phyloP scores from a whole-genome alignment of 2,113 vertebrate genomes.

The Paramormyrops kingsleyae region DNA sequence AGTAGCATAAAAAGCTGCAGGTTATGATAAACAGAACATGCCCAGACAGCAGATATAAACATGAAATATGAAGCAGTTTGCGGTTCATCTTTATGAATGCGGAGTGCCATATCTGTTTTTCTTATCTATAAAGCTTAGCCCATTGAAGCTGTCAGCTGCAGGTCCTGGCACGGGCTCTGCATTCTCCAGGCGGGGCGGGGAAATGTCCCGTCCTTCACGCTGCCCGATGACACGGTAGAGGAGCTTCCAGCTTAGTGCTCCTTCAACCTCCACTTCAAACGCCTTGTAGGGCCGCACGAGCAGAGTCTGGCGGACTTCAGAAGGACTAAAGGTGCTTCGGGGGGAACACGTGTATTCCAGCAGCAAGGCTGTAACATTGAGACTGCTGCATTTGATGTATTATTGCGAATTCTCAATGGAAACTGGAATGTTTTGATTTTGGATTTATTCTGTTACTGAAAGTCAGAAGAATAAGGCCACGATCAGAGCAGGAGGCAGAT shows the following conservation, averaged over 20 bases:
- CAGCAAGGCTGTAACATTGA: not conserved
- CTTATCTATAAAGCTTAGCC: not conserved
- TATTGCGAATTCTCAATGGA: not conserved
- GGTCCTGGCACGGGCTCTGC: not conserved
- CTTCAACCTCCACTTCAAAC: not conserved
- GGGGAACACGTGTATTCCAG: not conserved
- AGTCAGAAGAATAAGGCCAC: not conserved
- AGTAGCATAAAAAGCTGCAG: not conserved
- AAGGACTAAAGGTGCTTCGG: not conserved
- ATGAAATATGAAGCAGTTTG: constrained; percentile 6
- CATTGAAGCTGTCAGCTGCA: not conserved
- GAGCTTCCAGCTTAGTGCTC: not conserved
- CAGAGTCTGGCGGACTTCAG: not conserved
- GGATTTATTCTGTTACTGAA: not conserved
- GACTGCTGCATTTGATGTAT: not conserved
- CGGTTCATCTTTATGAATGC: not conserved
- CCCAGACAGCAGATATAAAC: not conserved
- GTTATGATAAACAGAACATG: constrained; percentile 6
- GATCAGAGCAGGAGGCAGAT: not conserved
- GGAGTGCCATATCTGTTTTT: not conserved
- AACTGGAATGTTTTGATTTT: not conserved
- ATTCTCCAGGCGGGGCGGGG: not conserved
- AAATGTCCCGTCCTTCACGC: not conserved
- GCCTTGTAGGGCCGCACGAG: not conserved
- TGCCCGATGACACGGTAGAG: not conserved